Base-by-base conservation (phyloP, 2,888 invertebrate genomes). In the Belgica antarctica region DNA sequence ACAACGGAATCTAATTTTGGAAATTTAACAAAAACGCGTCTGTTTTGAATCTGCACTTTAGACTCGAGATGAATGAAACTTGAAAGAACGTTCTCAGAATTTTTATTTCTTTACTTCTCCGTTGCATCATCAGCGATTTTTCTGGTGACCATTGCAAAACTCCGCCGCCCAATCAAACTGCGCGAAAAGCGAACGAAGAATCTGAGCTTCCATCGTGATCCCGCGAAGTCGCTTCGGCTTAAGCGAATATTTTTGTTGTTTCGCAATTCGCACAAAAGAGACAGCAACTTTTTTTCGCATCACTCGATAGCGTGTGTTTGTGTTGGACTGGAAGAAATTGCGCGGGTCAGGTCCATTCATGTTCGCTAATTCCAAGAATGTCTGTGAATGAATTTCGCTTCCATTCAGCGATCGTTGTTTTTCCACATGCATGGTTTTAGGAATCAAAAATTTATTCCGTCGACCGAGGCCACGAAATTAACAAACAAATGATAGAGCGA, bases 121-220 rank as follows among this genome's bases (percentile, higher is more conserved):
- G 22, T 22, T 52, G 46, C 7, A 46, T 5, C 22, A 52, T 7
- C 17, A n/a, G n/a, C n/a, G n/a, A n/a, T n/a, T n/a, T n/a, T n/a
- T n/a, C n/a, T n/a, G 5, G 8, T 19, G 52, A 12, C 3, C 19
- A 19, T 52, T 52, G 52, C 34, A 34, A 22, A 52, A 12, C 5
- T 63, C 41, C n/a, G n/a, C 19, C 7, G 36, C 17, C 63, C 63
- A 63, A 63, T 63, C 41, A 36, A 63, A n/a, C n/a, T n/a, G n/a
- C n/a, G n/a, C n/a, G 22, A 17, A 28, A 12, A 1, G 63, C 36
- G 10, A 52, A 22, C 52, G 22, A n/a, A n/a, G n/a, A n/a, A n/a
- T n/a, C n/a, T n/a, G n/a, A n/a, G n/a, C n/a, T n/a, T n/a, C 63
- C 63, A 63, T 63, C 41, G 41, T 25, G 63, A 63, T 63, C 63